These are phyloP conservation scores for Clitarchus hookeri DNA, from an alignment of 2,888 invertebrate genomes.

Conservation along the genomic window DNA sequence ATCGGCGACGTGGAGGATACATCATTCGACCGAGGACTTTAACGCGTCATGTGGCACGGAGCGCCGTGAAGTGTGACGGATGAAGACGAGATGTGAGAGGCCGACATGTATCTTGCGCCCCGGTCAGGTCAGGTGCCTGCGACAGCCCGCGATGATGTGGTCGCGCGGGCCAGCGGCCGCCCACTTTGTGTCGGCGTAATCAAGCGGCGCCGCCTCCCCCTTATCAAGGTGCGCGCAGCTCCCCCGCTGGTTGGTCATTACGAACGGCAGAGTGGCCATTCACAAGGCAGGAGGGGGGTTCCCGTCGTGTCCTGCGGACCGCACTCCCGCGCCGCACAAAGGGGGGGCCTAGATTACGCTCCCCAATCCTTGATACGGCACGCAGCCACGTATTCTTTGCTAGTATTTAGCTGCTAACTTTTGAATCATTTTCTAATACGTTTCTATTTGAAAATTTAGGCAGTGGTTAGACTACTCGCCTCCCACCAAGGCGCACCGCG, in stretches of 20 bases:
- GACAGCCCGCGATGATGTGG: not conserved
- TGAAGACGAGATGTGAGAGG: too few species aligned
- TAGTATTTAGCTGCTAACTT: not conserved
- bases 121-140: not conserved
- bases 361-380: not conserved
- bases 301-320: not conserved
- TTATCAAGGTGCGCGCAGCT: not conserved
- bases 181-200: not conserved
- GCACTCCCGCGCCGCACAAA: not conserved
- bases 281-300: not conserved
- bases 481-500: too few species aligned
- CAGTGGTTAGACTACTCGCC: not conserved
- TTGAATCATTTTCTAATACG: not conserved
- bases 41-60: too few species aligned
- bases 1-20: too few species aligned
- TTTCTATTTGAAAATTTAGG: not conserved
- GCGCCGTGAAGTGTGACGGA: too few species aligned
- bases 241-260: not conserved
- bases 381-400: not conserved
- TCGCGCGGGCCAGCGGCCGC: too few species aligned
- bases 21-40: too few species aligned
- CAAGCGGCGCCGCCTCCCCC: not conserved
- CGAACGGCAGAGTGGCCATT: not conserved
- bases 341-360: not conserved
- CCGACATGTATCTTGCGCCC: not conserved